A percentile compares a stretch with the other conserved stretches of the same genome.
Conservation (phyloP, 2,888 invertebrate genomes). For the Platerodrilus igneus region DNA sequence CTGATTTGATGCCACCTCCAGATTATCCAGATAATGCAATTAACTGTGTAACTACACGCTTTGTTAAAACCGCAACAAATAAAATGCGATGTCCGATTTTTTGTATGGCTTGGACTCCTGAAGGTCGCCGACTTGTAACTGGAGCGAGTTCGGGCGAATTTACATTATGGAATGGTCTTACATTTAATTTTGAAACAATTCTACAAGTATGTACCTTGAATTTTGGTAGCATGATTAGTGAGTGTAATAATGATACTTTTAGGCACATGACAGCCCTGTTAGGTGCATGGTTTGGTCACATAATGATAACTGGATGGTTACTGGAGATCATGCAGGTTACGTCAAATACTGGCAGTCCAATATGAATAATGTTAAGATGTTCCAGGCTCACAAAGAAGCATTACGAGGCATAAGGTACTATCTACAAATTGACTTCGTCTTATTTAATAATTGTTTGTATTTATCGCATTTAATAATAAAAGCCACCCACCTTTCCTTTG, state of each 20-base stretch:
- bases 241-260: conserved; percentile 32
- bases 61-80: conserved; percentile 99
- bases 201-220: conserved; percentile 68
- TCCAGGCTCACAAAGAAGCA: conserved; percentile 99
- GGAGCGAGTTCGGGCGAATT: conserved; percentile 99
- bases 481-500: conserved; percentile 38
- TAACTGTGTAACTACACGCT: conserved; percentile 91
- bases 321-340: conserved; percentile 96
- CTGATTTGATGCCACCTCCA: conserved; percentile 90
- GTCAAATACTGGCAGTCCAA: conserved; percentile 99
- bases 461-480: conserved; percentile 43
- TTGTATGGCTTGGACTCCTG: conserved; percentile 98
- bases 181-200: conserved; percentile 99
- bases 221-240: background rate
- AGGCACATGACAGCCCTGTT: conserved; percentile 99
- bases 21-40: conserved; percentile 92
- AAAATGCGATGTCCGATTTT: conserved; percentile 99
- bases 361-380: conserved; percentile 99
- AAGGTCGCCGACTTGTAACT: conserved; percentile 94
- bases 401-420: conserved; percentile 98
- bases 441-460: too few species aligned
- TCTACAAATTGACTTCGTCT: conserved; percentile 49
- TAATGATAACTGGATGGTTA: conserved; percentile 99
- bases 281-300: conserved; percentile 99
- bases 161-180: conserved; percentile 98